Evolutionary conservation across 2,113 vertebrate genomes (phyloP).

Genomic region (Dasypus novemcinctus): DNA sequence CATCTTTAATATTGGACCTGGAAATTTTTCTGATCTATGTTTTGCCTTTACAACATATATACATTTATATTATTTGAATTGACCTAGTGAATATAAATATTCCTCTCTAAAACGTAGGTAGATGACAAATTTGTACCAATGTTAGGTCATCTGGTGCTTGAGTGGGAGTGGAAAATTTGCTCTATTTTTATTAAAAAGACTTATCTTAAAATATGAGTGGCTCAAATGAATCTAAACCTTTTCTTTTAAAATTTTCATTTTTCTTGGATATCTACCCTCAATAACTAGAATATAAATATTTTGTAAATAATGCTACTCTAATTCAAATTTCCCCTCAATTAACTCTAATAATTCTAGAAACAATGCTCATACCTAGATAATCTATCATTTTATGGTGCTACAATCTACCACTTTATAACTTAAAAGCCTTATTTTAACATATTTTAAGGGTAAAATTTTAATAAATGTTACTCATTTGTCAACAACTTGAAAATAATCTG

Average conservation of each 20-base stretch:
- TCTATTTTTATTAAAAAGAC: slow-evolving; percentile 66
- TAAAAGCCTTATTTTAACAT: slow-evolving; percentile 10
- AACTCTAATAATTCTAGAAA: slow-evolving; percentile 36
- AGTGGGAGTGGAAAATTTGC: neutral
- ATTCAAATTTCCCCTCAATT: slow-evolving; percentile 35
- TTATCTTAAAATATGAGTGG: slow-evolving; percentile 60
- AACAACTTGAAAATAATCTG: slow-evolving; percentile 39
- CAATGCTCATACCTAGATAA: neutral
- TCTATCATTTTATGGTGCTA: neutral
- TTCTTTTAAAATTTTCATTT: slow-evolving; percentile 63
- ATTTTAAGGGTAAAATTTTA: neutral
- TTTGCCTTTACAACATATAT: slow-evolving; percentile 24
- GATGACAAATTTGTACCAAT: neutral
- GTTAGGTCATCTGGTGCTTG: slow-evolving; percentile 48
- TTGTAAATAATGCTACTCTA: slow-evolving; percentile 46
- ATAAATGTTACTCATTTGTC: neutral
- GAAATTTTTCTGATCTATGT: slow-evolving; percentile 41
- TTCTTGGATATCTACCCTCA: slow-evolving; percentile 55
- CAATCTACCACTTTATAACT: neutral
- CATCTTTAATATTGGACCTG: slow-evolving; percentile 25
- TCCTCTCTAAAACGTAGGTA: slow-evolving; percentile 7
- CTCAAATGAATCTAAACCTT: slow-evolving; percentile 45
- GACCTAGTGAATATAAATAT: slow-evolving; percentile 1
- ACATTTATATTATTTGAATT: slow-evolving; percentile 49
- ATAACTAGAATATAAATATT: slow-evolving; percentile 61